Percentiles rank a stretch among this genome's conserved stretches.
Evolutionary conservation across 2,797 vertebrate species (phyloP).

Genomic region (Leucoraja ocellata): DNA sequence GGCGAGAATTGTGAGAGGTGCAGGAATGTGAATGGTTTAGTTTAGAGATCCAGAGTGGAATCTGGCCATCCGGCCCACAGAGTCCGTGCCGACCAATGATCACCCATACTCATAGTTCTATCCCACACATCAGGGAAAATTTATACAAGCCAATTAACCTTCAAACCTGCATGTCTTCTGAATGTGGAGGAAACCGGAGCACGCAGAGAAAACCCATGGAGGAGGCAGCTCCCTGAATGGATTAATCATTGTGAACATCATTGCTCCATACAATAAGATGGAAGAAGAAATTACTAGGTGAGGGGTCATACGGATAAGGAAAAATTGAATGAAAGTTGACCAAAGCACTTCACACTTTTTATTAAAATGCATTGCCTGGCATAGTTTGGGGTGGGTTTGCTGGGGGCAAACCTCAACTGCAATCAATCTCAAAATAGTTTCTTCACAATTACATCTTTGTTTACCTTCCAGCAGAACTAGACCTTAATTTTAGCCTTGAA

Average conservation of each 20-base stretch:
- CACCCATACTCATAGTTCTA: no score
- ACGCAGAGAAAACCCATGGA: no score
- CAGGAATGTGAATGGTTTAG: not conserved
- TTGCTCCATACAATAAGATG: not conserved
- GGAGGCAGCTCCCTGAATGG: not conserved
- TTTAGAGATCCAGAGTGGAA: no score
- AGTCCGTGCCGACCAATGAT: no score
- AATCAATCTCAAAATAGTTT: not conserved
- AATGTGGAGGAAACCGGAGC: no score
- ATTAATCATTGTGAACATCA: not conserved
- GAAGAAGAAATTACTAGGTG: not conserved
- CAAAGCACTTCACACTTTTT: not conserved
- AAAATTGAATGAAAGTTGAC: not conserved
- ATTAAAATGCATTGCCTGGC: not conserved
- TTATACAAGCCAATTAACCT: no score
- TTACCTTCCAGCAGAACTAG: not conserved
- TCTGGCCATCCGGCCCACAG: no score
- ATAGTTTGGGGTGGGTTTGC: not conserved
- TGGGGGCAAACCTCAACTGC: not conserved
- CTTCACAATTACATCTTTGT: not conserved
- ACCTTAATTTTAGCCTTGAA: not conserved
- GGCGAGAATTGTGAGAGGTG: not conserved
- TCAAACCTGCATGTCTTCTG: no score
- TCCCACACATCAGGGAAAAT: no score
- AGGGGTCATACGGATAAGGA: not conserved